Conservation (phyloP, 2,888 invertebrate genomes). For the Oscheius myriophilus region DNA sequence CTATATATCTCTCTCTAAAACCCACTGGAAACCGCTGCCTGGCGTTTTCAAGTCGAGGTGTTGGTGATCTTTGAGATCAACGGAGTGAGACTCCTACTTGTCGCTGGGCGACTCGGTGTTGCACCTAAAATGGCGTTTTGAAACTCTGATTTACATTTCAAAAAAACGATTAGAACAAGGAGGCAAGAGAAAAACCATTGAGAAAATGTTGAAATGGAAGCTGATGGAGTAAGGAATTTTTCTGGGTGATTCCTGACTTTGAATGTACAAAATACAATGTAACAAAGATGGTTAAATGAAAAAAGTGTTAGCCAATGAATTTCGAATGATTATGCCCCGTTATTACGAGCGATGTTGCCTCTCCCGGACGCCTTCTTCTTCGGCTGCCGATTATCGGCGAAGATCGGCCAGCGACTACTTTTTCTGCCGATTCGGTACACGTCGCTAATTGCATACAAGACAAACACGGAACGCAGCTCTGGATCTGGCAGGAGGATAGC, state of each 20-base stretch:
- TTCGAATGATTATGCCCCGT: not conserved
- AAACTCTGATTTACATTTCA: not conserved
- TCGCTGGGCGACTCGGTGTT: conserved; percentile 34
- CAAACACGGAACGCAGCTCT: not conserved
- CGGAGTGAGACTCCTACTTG: conserved; percentile 33
- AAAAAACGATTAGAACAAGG: not conserved
- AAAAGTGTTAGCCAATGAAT: not conserved
- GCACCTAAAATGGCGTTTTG: conserved; percentile 10
- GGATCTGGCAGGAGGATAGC: not conserved
- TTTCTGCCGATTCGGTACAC: conserved; percentile 19
- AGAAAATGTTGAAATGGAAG: not conserved
- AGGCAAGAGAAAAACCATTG: not conserved
- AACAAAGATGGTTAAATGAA: too few relatives aligned
- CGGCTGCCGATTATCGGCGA: conserved; percentile 27
- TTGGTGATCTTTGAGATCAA: conserved; percentile 28
- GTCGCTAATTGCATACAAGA: not conserved
- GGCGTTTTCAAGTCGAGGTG: conserved; percentile 15
- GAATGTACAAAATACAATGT: too few relatives aligned
- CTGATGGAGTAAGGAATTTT: not conserved
- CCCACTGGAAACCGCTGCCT: conserved; percentile 8
- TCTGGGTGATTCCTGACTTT: too few relatives aligned
- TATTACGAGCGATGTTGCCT: not conserved
- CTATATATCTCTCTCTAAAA: conserved; percentile 7
- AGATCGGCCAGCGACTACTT: conserved; percentile 29
- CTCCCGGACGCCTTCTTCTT: conserved; percentile 6